Evolutionary conservation across 2,888 invertebrate species (phyloP), one percentile per base, ranked within the genome.

Genomic region (Xanthia icteritia): DNA sequence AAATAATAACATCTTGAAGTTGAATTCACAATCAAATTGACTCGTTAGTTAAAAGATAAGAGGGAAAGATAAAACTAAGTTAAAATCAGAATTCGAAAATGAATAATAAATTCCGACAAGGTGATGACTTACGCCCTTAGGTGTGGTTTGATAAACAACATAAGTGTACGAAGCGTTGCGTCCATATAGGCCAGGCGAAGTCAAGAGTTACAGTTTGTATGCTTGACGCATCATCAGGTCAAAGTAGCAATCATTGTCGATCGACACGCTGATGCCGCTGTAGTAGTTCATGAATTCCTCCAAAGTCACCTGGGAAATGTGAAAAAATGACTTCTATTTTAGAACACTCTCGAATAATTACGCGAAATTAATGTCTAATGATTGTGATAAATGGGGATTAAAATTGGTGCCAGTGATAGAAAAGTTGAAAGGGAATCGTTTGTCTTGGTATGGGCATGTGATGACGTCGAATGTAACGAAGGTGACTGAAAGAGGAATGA

Each of bases 201-300:
- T 45, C 63, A n/a, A 15, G 48, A 39, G n/a, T 97, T 97, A 99
- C 76, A 99, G 96, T 93, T 99, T 98, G 97, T 98, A 99, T 1
- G 99, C 98, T 90, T 98, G 98, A 78, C 99, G 97, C 97, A 99
- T 98, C 98, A 99, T 98, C 82, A 99, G 97, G 94, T 99, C 99
- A 93, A 99, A 99, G 93, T 99, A 99, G 73, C 98, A 98, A 93
- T 99, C 99, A 85, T 98, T 98, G 93, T 99, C 99, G 88, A 99
- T 98, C 0, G 99, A 99, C 61, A 99, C 99, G 93, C 99, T 99
- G 86, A 99, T 98, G 27, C 98, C 99, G 77, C 98, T 97, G 96
- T 99, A 99, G 94, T 99, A 99, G 95, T 99, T 99, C 91, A 98
- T 95, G 90, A 99, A 99, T 94, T 99, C 99, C 88, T 99, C 99